These are phyloP conservation scores for Maniola hyperantus DNA, from an alignment of 2,888 invertebrate genomes.

Conservation along the genomic window DNA sequence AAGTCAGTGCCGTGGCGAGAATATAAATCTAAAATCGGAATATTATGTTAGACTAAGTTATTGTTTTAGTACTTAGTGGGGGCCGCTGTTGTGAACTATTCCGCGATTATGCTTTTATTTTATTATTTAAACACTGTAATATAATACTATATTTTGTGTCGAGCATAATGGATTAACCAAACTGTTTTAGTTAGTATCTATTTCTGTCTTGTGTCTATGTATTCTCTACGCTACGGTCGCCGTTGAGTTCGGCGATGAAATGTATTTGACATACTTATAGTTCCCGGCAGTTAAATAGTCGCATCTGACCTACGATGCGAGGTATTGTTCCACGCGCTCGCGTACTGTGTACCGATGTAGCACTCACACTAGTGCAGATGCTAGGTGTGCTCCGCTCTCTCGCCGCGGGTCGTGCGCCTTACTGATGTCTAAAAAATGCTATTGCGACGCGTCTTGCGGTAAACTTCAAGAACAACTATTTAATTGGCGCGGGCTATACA, in stretches of 20 bases:
- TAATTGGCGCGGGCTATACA: too few species aligned
- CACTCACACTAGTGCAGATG: too few species aligned
- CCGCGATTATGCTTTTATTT: conserved; percentile 57
- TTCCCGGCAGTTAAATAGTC: too few species aligned
- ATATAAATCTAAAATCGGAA: conserved; percentile 32
- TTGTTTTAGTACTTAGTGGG: conserved; percentile 72
- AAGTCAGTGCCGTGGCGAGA: conserved; percentile 26
- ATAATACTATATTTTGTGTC: conserved; percentile 8
- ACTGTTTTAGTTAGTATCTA: conserved; percentile 28
- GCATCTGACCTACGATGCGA: too few species aligned
- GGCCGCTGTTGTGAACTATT: conserved; percentile 52
- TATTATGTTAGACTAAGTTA: conserved; percentile 38
- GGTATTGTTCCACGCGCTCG: too few species aligned
- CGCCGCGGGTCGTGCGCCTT: too few species aligned
- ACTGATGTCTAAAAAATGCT: too few species aligned
- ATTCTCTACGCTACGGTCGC: conserved; percentile 6
- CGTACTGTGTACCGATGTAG: too few species aligned
- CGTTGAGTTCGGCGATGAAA: neutral
- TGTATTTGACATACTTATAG: neutral
- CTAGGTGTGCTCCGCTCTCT: too few species aligned
- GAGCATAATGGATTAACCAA: conserved; percentile 35
- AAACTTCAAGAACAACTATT: too few species aligned
- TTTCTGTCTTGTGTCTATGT: conserved; percentile 4
- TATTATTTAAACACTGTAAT: conserved; percentile 37
- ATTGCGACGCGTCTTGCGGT: too few species aligned